Evolutionary conservation across 2,888 invertebrate genomes (phyloP), one percentile per base, ranked within the genome.

Genomic region (Drosophila stalkeri): DNA sequence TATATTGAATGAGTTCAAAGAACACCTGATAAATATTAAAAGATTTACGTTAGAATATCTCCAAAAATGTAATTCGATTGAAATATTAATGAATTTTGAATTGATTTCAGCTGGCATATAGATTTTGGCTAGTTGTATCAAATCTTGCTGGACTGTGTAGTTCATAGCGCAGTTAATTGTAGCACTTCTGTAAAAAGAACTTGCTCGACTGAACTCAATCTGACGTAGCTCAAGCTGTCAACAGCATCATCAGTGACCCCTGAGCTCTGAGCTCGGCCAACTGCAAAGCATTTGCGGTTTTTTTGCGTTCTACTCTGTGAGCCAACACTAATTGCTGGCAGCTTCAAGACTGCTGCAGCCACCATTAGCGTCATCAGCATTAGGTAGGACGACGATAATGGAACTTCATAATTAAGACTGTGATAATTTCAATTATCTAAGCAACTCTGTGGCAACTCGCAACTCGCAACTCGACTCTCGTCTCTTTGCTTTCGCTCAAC

Each of bases 291-390:
- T 51, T 67, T 73, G 76, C 61, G 49, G 55, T 66, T 41, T 35
- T 61, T 35, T 11, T 23, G 39, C 27, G 55, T 27, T 11, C 18
- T 11, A 9, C 12, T 18, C 18, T n/a, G 3, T 27, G 35, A 14
- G 9, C n/a, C 54, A 47, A 49, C 52, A 39, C 70, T 61, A 69
- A 74, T 78, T 79, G 63, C 52, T 43, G 39, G 60, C 35, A 72
- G 61, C 35, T 47, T 2, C 23, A 33, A 20, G 59, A 75, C 72
- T 73, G 79, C 46, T 49, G 71, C 72, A 65, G 69, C 67, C 72
- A 67, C 64, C 80, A 87, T 84, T 84, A 82, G 78, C 82, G 75
- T 78, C 82, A 81, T 79, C 76, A 73, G 73, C 65, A 55, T 71
- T 64, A 64, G 46, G 52, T 41, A 11, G 14, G 54, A 49, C 64